Evolutionary conservation across 2,888 invertebrate species (phyloP), one percentile per base, ranked within the genome.

Genomic region (Eubasilissa splendida): DNA sequence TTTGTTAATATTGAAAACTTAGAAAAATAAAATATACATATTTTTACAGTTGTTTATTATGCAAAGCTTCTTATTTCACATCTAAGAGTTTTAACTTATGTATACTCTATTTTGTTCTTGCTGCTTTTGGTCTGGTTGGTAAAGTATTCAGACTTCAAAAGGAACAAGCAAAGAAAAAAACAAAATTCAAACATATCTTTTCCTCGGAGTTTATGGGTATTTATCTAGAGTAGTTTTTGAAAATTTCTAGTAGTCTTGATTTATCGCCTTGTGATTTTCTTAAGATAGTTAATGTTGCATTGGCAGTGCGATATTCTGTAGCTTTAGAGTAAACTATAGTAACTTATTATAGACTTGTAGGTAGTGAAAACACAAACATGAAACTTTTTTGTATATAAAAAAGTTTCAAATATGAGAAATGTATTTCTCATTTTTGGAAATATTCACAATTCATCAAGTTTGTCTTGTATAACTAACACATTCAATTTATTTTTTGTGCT

Each of bases 121-220:
- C 92, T 93, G 92, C 92, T 92, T 92, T 90, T 91, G 90, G 89
- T 85, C 91, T 90, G 91, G 91, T 91, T 90, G 91, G 92, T 91
- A 91, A 93, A 94, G 94, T 93, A 90, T 93, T 93, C 92, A 94
- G 94, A 91, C 92, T 93, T 90, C 94, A 94, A 90, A 94, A 94
- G 90, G 94, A 94, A 90, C 91, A 91, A 88, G 93, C 93, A 89
- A 94, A 94, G 92, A 94, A 94, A 92, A 94, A 94, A 92, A 94
- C 94, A 90, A 95, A 95, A 93, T 93, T 95, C 90, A 95, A 95
- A 93, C 95, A 95, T 92, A 94, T 95, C 91, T 95, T 95, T 92
- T 93, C 95, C 88, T 93, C 95, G 89, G 95, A 95, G 92, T 94
- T 95, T 92, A 94, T 94, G 93, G 92, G 93, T 92, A 90, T 86